Base-by-base conservation (phyloP, 1,140 invertebrate genomes). In the Pygmarrhopalites habei region DNA sequence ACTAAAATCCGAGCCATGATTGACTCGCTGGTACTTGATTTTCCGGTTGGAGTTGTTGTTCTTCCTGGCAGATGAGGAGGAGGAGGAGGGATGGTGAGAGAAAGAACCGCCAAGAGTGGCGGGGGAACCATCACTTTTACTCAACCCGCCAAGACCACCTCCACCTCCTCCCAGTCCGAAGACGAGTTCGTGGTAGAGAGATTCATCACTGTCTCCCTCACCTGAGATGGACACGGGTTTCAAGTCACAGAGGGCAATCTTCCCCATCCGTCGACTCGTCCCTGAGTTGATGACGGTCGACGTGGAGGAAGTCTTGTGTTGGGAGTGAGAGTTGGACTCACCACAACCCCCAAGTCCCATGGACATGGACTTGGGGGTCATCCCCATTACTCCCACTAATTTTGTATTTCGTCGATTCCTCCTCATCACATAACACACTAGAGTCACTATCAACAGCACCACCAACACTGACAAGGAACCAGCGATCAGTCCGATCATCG, bases 191-290 rank as follows among this genome's bases (percentile, higher is more conserved):
- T 68, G 67, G 44, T 68, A 68, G 15, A 68, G 53, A 52, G 67
- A 68, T 63, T 68, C 67, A 62, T 68, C 67, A 68, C 66, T 68
- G 56, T 68, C 67, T 53, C 55, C 65, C 62, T 68, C 67, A 44
- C 62, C 59, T 46, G 66, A 57, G 46, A 68, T 68, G 23, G 67
- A 68, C 19, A 68, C 62, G 39, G 67, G 67, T 26, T 68, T 68
- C 56, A 68, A 64, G 60, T 68, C 67, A 68, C 63, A 62, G 25
- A 68, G 59, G 21, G 62, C 55, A 35, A 68, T 68, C 60, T 68
- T 68, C 12, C 60, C 58, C 30, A 57, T 25, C 49, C 57, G 64
- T 23, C 53, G 59, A 15, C 5, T 35, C n/a, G 19, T 17, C 15
- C 32, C 21, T 17, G 23, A 25, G n/a, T 7, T 7, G n/a, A 15